phyloP scores from a whole-genome alignment of 2,888 invertebrate species.

The Rhaphigaster nebulosa region DNA sequence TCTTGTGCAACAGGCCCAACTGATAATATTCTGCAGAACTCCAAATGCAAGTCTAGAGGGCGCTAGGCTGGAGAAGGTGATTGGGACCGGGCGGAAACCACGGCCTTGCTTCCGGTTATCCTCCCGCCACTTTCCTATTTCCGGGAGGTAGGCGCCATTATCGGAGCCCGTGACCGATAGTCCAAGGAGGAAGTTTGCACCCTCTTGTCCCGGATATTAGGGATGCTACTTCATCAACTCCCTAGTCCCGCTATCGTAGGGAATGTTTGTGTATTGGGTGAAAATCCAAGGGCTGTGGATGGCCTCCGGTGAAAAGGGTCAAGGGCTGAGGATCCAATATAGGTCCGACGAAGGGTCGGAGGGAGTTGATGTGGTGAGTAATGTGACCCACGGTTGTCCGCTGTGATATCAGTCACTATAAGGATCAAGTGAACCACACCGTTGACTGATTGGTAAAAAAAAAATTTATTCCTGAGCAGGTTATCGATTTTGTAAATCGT shows the following conservation, averaged over 20 bases:
- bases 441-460: no score
- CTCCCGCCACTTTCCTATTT: constrained; percentile 45
- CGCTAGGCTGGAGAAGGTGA: neutral
- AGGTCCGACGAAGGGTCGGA: no score
- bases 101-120: constrained; percentile 20
- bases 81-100: neutral
- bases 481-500: no score
- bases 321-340: no score
- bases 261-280: neutral
- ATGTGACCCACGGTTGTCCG: no score
- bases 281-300: rapidly evolving
- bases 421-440: no score
- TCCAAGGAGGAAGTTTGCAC: neutral
- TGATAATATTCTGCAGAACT: no score
- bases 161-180: neutral
- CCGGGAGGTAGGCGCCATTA: constrained; percentile 4
- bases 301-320: neutral
- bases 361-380: no score
- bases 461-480: no score
- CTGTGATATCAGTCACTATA: no score
- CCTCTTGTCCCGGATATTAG: constrained; percentile 26
- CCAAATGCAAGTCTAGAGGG: no score
- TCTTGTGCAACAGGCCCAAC: no score
- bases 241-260: neutral
- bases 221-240: neutral